These are phyloP conservation scores for Mesocricetus auratus DNA, from an alignment of 2,113 vertebrate genomes.

Conservation along the genomic window DNA sequence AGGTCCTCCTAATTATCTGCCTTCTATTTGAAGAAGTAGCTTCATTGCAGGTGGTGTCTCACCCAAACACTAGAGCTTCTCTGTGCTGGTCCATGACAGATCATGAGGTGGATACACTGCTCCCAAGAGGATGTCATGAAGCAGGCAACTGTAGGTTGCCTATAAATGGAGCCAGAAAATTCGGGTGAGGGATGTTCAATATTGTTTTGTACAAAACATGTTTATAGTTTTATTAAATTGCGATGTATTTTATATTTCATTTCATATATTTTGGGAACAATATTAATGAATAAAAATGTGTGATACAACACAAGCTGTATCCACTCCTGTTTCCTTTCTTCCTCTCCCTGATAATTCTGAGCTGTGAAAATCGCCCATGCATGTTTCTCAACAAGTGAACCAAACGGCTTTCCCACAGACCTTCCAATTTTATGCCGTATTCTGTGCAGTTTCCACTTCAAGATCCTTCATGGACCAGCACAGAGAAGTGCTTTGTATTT, in stretches of 20 bases:
- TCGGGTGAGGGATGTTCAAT: background rate
- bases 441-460: slow-evolving; percentile 5
- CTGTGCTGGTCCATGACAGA: background rate
- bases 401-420: slow-evolving; percentile 27
- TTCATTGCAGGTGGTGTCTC: background rate
- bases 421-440: slow-evolving; percentile 10
- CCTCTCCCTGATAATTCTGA: slow-evolving; percentile 37
- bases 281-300: slow-evolving; percentile 31
- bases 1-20: background rate
- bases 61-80: background rate
- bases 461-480: background rate
- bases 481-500: background rate
- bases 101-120: background rate
- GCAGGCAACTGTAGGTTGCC: background rate
- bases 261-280: background rate
- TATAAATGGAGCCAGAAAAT: slow-evolving; percentile 17
- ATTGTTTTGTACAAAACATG: slow-evolving; percentile 29
- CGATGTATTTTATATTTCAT: slow-evolving; percentile 23
- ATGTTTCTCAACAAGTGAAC: slow-evolving; percentile 47
- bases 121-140: background rate
- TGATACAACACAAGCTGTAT: slow-evolving; percentile 18
- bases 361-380: slow-evolving; percentile 22
- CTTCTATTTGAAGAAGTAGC: background rate
- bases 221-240: slow-evolving; percentile 52
- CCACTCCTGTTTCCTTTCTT: slow-evolving; percentile 34